A percentile compares a stretch with the other conserved stretches of the same genome.
Conservation (phyloP, 2,113 vertebrate genomes). For the Zapus hudsonius region DNA sequence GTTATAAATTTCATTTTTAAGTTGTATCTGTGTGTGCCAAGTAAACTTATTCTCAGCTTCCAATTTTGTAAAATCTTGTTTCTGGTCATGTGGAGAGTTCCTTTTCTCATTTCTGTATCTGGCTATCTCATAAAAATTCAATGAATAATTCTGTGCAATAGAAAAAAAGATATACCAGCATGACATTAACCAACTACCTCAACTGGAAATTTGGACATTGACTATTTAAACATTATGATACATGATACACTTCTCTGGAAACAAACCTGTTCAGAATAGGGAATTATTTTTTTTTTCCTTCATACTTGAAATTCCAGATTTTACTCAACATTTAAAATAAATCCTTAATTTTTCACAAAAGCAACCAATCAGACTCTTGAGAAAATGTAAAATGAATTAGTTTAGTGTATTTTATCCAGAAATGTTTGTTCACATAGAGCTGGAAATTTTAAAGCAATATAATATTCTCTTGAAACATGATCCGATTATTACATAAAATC, state of each 20-base stretch:
- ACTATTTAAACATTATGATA: background rate
- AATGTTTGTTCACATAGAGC: background rate
- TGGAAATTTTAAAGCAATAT: background rate
- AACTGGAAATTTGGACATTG: background rate
- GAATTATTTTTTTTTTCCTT: background rate
- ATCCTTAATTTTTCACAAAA: background rate
- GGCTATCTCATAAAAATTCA: background rate
- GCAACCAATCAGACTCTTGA: background rate
- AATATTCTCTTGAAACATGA: background rate
- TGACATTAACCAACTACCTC: background rate
- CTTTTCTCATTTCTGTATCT: background rate
- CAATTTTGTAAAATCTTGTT: background rate
- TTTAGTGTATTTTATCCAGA: background rate
- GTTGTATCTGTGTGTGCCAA: background rate
- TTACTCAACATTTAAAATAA: background rate
- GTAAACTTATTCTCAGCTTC: background rate
- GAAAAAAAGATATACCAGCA: background rate
- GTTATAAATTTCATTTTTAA: background rate
- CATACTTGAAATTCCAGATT: background rate
- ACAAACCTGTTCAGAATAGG: background rate
- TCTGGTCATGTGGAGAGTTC: background rate
- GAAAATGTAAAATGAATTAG: slow-evolving; percentile 15
- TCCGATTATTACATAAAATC: background rate
- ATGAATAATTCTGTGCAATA: background rate
- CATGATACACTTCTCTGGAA: background rate